Conservation (phyloP, 2,797 vertebrate species). For the Acanthis flammea region DNA sequence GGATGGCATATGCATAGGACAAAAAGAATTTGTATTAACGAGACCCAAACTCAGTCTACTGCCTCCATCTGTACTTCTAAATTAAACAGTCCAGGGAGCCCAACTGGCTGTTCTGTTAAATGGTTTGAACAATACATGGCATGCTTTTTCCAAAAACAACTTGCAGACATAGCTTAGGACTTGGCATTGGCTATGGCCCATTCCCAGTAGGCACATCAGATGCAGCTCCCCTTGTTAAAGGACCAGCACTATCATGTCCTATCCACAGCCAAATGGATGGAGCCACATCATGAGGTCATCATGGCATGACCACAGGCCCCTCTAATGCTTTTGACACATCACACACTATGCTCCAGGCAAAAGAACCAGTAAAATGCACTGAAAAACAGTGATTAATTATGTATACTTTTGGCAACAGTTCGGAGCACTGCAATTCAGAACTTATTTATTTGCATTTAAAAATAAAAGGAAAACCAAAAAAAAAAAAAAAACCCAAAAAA, state of each 20-base stretch:
- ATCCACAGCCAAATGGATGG: not conserved
- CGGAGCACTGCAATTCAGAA: not conserved
- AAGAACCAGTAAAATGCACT: not conserved
- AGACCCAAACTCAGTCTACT: not conserved
- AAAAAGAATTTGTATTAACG: not conserved
- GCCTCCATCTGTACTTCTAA: not conserved
- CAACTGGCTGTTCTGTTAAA: not conserved
- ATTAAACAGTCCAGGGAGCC: not conserved
- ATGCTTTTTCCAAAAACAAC: not conserved
- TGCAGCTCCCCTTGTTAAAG: not conserved
- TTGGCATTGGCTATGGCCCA: not conserved
- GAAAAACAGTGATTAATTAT: not conserved
- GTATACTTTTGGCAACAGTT: not conserved
- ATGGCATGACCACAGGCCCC: not conserved
- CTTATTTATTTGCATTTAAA: not conserved
- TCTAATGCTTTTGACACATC: not conserved
- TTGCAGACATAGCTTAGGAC: not conserved
- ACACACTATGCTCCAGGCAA: not conserved
- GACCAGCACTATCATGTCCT: not conserved
- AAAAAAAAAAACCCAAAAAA: too few relatives aligned
- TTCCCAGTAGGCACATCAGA: not conserved
- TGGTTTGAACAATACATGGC: not conserved
- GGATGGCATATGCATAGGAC: rapidly evolving
- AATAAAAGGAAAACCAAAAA: not conserved
- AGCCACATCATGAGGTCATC: not conserved